A percentile compares a stretch with the other conserved stretches of the same genome.
Conservation (phyloP, 1,140 invertebrate species). For the roundworm (Caenorhabditis elegans) region DNA sequence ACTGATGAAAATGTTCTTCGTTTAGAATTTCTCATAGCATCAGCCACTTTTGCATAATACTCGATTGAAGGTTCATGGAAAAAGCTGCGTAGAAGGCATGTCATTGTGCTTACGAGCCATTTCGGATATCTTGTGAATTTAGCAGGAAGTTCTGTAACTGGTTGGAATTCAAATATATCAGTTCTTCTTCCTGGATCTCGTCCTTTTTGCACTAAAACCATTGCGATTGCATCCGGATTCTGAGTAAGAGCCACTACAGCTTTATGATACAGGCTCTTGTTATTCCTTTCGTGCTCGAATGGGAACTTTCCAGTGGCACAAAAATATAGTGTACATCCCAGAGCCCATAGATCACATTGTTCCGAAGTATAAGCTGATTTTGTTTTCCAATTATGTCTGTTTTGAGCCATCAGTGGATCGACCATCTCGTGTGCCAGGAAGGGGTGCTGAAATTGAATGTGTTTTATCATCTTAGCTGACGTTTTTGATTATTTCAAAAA, state of each 20-base stretch:
- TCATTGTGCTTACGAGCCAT: not conserved
- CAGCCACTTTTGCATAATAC: not conserved
- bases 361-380: not conserved
- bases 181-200: not conserved
- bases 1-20: not conserved
- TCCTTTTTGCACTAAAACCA: not conserved
- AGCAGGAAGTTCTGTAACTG: not conserved
- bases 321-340: constrained; percentile 32
- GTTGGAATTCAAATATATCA: not conserved
- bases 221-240: not conserved
- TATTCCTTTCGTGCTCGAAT: not conserved
- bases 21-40: not conserved
- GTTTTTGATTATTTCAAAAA: too few relatives aligned
- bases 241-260: not conserved
- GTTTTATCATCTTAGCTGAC: too few relatives aligned
- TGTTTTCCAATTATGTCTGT: not conserved
- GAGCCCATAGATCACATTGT: constrained; percentile 35
- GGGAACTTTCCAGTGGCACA: not conserved
- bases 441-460: constrained; percentile 24
- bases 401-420: not conserved
- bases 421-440: not conserved
- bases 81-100: not conserved
- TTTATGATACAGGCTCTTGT: not conserved
- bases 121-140: not conserved
- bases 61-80: not conserved